Base-by-base conservation (phyloP, 64 coral and sea anemone species). In the Stylophora pistillata region DNA sequence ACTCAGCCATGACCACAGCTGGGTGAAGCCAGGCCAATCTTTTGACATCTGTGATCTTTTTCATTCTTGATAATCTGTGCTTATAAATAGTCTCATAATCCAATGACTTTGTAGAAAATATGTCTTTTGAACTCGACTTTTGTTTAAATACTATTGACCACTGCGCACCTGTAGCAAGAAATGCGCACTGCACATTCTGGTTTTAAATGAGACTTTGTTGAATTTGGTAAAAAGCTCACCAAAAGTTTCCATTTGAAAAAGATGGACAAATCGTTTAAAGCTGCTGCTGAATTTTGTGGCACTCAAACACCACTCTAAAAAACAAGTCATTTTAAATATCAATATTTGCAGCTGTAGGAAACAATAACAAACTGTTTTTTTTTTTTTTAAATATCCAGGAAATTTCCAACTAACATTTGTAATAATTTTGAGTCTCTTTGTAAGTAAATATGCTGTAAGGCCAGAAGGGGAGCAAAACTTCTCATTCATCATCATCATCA, bases 151-250 rank as follows among this genome's bases (percentile, higher is more conserved):
- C 14, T 21, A 28, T 20, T 53, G 80, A 84, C 41, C 61, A 70
- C 80, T 34, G 16, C 15, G 80, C 80, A n/a, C 65, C 80, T 4
- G 28, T 6, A 53, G 25, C 16, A 27, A 33, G 64, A 64, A 84
- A 60, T 53, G 62, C 69, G 80, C 80, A 68, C 80, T 68, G 80
- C 80, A 84, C 80, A 37, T 27, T 69, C 20, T 64, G 62, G n/a
- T 37, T 47, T 58, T 76, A 37, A 78, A 53, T 78, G 18, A 60
- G 3, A 25, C 56, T 79, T 28, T 9, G 37, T 47, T 47, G 26
- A 31, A 79, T 79, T 79, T 68, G 80, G 34, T 64, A 82, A 82
- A 82, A 82, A 65, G 7, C n/a, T 65, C 78, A 82, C 78, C 59
- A 79, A 79, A 64, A 82, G 17, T 15, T 80, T 13, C 78, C 55